A percentile compares a stretch with the other conserved stretches of the same genome.
Conservation (phyloP, 2,888 invertebrate species). For the Drosophila eohydei region DNA sequence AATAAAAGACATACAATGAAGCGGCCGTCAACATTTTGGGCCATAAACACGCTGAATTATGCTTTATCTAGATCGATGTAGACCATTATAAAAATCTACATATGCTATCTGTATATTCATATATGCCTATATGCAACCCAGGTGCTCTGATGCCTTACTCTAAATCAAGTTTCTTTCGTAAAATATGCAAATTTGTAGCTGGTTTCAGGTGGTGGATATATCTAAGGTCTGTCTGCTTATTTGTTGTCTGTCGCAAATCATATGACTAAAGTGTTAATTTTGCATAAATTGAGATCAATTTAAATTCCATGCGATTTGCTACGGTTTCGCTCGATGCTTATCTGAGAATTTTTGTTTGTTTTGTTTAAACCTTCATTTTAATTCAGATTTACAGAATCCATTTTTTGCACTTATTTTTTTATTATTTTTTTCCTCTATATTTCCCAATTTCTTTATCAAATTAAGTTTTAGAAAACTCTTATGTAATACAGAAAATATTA, state of each 20-base stretch:
- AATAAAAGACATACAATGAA: conserved; percentile 48
- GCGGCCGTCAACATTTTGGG: conserved; percentile 46
- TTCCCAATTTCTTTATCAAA: not conserved
- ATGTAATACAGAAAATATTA: not conserved
- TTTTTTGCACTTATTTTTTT: not conserved
- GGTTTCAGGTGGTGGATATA: conserved; percentile 16
- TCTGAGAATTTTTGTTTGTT: conserved; percentile 23
- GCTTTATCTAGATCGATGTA: conserved; percentile 55
- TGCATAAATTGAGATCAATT: conserved; percentile 64
- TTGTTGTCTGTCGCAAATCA: conserved; percentile 57
- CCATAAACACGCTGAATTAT: conserved; percentile 49
- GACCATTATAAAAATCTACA: conserved; percentile 42
- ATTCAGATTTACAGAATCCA: not conserved
- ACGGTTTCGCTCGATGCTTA: conserved; percentile 16
- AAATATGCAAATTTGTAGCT: conserved; percentile 33
- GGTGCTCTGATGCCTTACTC: conserved; percentile 4
- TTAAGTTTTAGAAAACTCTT: not conserved
- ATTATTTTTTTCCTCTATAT: too few species aligned
- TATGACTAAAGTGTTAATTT: conserved; percentile 72
- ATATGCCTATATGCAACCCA: not conserved
- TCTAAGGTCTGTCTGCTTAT: conserved; percentile 21
- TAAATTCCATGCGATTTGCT: conserved; percentile 45
- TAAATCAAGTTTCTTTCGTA: conserved; percentile 49
- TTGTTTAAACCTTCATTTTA: conserved; percentile 11
- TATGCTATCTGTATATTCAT: not conserved